Evolutionary conservation across 2,888 invertebrate genomes (phyloP).

Genomic region (Helicoverpa assulta): DNA sequence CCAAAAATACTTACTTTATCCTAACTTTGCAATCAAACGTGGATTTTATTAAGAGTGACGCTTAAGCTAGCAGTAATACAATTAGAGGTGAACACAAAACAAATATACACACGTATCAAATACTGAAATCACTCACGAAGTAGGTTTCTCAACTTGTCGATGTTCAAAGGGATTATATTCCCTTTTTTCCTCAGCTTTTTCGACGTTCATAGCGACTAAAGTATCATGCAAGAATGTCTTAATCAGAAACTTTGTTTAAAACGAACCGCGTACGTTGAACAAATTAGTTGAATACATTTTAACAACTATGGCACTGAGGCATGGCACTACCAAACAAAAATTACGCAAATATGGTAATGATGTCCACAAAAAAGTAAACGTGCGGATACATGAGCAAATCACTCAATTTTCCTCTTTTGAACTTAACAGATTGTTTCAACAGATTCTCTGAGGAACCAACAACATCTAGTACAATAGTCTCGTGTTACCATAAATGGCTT

Average conservation of each 20-base stretch:
- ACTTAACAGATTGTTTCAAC: neutral
- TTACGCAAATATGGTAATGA: slow-evolving; percentile 1
- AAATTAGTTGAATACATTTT: slow-evolving; percentile 38
- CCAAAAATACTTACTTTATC: neutral
- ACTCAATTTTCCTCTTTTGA: slow-evolving; percentile 2
- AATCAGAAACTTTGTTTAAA: slow-evolving; percentile 18
- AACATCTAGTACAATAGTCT: slow-evolving; percentile 53
- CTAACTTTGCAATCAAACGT: slow-evolving; percentile 3
- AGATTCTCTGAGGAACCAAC: slow-evolving; percentile 6
- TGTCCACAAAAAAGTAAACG: slow-evolving; percentile 2
- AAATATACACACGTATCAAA: slow-evolving; percentile 19
- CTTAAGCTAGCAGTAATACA: slow-evolving; percentile 3
- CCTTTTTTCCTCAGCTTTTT: slow-evolving; percentile 62
- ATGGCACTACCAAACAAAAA: slow-evolving; percentile 32
- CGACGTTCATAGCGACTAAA: slow-evolving; percentile 64
- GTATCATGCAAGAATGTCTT: slow-evolving; percentile 47
- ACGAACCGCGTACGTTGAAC: neutral
- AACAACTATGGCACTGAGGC: slow-evolving; percentile 27
- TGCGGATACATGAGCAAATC: neutral
- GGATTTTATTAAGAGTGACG: neutral
- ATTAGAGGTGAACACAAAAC: slow-evolving; percentile 5
- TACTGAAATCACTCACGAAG: slow-evolving; percentile 80
- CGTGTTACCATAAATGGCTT: slow-evolving; percentile 63
- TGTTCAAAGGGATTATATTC: slow-evolving; percentile 85
- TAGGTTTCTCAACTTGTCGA: slow-evolving; percentile 83